Base-by-base conservation (phyloP, 2,113 vertebrate genomes). In the Junco hyemalis region DNA sequence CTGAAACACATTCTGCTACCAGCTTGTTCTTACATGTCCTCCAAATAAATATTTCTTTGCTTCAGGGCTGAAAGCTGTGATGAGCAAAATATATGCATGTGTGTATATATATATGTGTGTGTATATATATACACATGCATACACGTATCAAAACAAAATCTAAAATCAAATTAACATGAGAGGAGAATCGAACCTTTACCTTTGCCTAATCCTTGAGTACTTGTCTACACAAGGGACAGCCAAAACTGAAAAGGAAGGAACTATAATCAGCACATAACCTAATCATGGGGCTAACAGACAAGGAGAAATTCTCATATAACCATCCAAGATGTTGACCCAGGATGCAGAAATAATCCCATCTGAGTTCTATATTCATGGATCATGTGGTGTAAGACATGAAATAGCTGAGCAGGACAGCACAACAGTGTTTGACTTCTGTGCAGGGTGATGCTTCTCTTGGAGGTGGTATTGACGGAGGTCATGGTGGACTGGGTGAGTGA, bases 121-220 rank as follows among this genome's bases (percentile, higher is more conserved):
- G 28, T 18, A 31, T 7, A 31, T 12, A 31, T 31, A 31, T 8
- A 10, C 2, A 10, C 12, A 14, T 3, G 14, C 8, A 35, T 2
- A 35, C 2, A 4, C 0, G 0, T 11, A 9, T 8, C 20, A 26
- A 51, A 69, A 23, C 36, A 56, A 70, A 50, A 81, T 71, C 10
- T 80, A 69, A 91, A 60, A 76, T 76, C 59, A 69, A 7, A 38
- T 36, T 59, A 88, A 50, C 59, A 22, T 9, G 42, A 70, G 45
- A 90, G 24, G 35, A 90, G 71, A 89, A 59, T 64, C 19, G 80
- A 85, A 57, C 38, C 21, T 83, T 83, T 77, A 80, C 35, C 7
- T 82, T 12, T 82, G 44, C 19, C 6, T 86, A 20, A 44, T 44
- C 68, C 77, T 80, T 60, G 36, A 86, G 45, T 60, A 61, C 53